phyloP scores from a whole-genome alignment of 2,888 invertebrate genomes.

The Drosophila kambysellisi region DNA sequence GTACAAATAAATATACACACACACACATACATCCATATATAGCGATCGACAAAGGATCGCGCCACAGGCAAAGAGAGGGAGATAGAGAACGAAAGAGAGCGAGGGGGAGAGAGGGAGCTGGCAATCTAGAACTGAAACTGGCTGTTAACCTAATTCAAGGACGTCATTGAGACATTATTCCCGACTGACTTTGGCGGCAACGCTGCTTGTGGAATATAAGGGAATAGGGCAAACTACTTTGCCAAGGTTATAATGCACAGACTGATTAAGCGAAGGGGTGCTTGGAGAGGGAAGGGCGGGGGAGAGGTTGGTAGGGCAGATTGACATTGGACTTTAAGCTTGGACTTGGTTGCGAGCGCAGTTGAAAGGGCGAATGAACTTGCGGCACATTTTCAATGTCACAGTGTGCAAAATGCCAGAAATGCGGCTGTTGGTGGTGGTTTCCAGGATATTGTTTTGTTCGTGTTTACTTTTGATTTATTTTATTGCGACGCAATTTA shows the following conservation, averaged over 20 bases:
- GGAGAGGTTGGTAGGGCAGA: conserved; percentile 16
- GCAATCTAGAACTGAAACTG: conserved; percentile 50
- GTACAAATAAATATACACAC: conserved; percentile 54
- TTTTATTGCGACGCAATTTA: conserved; percentile 78
- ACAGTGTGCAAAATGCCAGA: conserved; percentile 36
- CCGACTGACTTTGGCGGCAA: conserved; percentile 47
- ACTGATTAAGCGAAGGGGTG: conserved; percentile 4
- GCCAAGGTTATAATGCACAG: conserved; percentile 76
- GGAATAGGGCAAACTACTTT: conserved; percentile 84
- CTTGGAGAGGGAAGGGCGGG: not conserved
- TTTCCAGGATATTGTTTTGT: conserved; percentile 34
- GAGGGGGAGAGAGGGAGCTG: not conserved
- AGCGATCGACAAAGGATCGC: conserved; percentile 46
- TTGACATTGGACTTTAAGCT: conserved; percentile 29
- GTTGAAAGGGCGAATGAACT: conserved; percentile 73
- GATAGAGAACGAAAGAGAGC: conserved; percentile 5
- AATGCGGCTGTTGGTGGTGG: conserved; percentile 59
- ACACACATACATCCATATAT: conserved; percentile 37
- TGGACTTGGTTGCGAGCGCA: conserved; percentile 21
- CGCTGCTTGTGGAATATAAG: conserved; percentile 71
- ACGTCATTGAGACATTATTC: conserved; percentile 83
- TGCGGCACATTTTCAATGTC: conserved; percentile 76
- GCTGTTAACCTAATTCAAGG: conserved; percentile 84
- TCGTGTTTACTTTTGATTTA: conserved; percentile 66
- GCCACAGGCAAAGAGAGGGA: conserved; percentile 12